Evolutionary conservation across 2,797 vertebrate species (phyloP), one percentile per base, ranked within the genome.

Genomic region (Phataginus tetradactyla): DNA sequence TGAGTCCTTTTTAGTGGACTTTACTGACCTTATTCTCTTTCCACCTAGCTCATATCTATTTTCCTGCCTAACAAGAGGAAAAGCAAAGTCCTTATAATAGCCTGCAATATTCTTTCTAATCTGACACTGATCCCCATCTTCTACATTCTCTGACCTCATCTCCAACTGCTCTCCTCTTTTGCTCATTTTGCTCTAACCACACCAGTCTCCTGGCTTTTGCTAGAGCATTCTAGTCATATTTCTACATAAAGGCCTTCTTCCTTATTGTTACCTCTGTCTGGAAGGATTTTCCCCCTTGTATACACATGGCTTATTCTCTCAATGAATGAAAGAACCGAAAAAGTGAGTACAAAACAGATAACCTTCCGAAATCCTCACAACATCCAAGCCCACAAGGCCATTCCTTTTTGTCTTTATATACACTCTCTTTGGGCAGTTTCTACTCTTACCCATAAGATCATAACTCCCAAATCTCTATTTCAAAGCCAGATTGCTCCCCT

Each of bases 311-410:
- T 85, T 75, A 11, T 94, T 95, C 45, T 94, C 32, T 89, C 72
- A 75, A 18, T 37, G 53, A 86, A 86, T 77, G 45, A 89, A 80
- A 92, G 32, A 94, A 90, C 4, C 11, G 74, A 51, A 93, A 86
- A 74, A 87, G 57, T 81, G 55, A 91, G 23, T 71, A 45, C 37
- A 69, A 63, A 59, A 49, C 91, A 75, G 71, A 66, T 14, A 92
- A 57, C 18, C 18, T 74, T 27, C 42, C 69, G 37, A 95, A 81
- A 81, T 49, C n/a, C 32, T 95, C 49, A 90, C 5, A 57, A 51
- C 32, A 93, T 14, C 5, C n/a, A 86, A 42, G 7, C 14, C 15
- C 4, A 11, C 66, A 75, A 81, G 29, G 42, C 10, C 9, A 0
- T 87, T 81, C 10, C 4, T 69, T 21, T 64, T 49, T 45, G 0